Conservation (phyloP, 2,797 vertebrate species). For the Dendrocincla tyrannina region DNA sequence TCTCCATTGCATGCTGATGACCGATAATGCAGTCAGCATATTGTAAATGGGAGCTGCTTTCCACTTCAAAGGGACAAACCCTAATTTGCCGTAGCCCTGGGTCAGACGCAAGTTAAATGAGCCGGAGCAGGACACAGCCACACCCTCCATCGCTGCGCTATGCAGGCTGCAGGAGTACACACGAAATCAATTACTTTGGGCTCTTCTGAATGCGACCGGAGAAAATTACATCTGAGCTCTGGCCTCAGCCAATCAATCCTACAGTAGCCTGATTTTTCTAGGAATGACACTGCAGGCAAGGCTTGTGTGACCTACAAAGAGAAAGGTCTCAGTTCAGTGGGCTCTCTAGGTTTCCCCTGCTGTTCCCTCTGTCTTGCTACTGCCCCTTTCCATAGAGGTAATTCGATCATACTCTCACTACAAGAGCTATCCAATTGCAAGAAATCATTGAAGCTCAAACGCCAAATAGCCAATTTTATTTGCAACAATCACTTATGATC, state of each 20-base stretch:
- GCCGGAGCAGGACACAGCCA: not conserved
- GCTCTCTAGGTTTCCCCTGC: not conserved
- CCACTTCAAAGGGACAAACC: slow-evolving; percentile 16
- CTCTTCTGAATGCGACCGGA: slow-evolving; percentile 7
- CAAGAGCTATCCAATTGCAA: not conserved
- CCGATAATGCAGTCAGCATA: not conserved
- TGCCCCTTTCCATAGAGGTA: not conserved
- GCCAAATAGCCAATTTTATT: not conserved
- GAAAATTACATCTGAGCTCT: slow-evolving; percentile 61
- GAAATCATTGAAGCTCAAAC: not conserved
- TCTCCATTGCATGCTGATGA: slow-evolving; percentile 3
- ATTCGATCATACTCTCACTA: not conserved
- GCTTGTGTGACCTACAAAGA: slow-evolving; percentile 38
- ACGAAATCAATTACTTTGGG: slow-evolving; percentile 18
- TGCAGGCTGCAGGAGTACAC: not conserved
- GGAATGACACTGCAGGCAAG: slow-evolving; percentile 44
- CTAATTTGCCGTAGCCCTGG: slow-evolving; percentile 28
- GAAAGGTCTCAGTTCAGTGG: not conserved
- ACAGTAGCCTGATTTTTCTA: slow-evolving; percentile 59
- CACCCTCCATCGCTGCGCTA: not conserved
- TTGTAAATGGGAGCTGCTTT: slow-evolving; percentile 22
- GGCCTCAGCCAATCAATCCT: slow-evolving; percentile 47
- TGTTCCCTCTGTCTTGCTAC: not conserved
- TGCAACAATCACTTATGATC: not conserved
- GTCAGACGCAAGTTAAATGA: slow-evolving; percentile 35